Base-by-base conservation (phyloP, 30 jellyfish, hydroid and myxozoan genomes). In the Hydractinia symbiolongicarpus region DNA sequence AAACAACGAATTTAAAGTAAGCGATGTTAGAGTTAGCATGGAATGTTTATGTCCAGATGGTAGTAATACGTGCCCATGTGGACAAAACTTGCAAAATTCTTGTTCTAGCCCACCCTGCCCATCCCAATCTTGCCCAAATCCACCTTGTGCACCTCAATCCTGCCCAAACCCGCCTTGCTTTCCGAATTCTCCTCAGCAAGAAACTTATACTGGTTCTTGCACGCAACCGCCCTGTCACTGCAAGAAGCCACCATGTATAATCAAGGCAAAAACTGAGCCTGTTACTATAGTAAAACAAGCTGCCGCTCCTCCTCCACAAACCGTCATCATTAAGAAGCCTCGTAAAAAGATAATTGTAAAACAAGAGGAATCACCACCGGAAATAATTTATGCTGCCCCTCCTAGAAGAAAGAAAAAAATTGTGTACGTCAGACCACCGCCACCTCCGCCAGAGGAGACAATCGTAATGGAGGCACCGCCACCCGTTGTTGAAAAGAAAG, bases 321-420 rank as follows among this genome's bases (percentile, higher is more conserved):
- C 74, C 17, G 40, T 64, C 40, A 51, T 64, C 16, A 64, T 64
- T 51, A 64, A 51, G 40, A 64, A 64, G 17, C 74, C 74, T 30
- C 44, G 44, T 30, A 30, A 30, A 30, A 30, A 30, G 44, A 30
- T 30, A 30, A 64, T 64, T 64, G 74, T 64, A 6, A 64, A 51
- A 64, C 74, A 64, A 4, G 74, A 30, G 44, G 44, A 30, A 0
- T 30, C 85, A 15, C 21, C 85, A 10, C 60, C 72, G 4, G 60
- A 77, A 64, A 55, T 77, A 1, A n/a, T 77, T 4, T 44, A 44
- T 55, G 80, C 17, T 16, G 52, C 17, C 20, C 72, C 85, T 15
- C 73, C 85, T 53, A 57, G 54, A 44, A 76, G 52, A 77, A 76
- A 76, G 60, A 60, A 60, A 53, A 77, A 77, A 77, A 55, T 77